Conservation (phyloP, 2,113 vertebrate species). For the Nicator chloris region DNA sequence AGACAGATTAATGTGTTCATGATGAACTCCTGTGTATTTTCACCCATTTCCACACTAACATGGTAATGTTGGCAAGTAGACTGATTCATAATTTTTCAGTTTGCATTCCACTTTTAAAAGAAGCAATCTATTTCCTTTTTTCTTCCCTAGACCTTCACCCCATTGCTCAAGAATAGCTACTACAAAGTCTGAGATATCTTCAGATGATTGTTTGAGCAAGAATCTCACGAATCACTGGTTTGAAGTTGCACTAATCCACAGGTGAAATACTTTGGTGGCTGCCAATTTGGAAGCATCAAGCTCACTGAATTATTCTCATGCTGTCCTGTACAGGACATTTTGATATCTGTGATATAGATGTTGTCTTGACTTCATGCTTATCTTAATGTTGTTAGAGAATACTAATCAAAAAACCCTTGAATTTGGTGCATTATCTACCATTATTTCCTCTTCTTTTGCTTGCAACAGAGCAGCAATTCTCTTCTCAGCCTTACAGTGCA, state of each 20-base stretch:
- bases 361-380: not conserved
- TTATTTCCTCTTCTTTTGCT: not conserved
- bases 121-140: not conserved
- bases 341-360: not conserved
- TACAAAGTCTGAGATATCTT: not conserved
- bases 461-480: not conserved
- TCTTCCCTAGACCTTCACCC: not conserved
- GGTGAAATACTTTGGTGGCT: not conserved
- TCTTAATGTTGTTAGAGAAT: not conserved
- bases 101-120: not conserved
- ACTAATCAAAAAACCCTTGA: not conserved
- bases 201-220: not conserved
- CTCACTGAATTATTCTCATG: not conserved
- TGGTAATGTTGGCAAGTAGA: not conserved
- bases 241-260: not conserved
- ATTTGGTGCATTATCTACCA: not conserved
- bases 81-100: not conserved
- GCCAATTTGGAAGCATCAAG: not conserved
- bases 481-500: not conserved
- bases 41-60: not conserved
- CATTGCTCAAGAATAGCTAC: not conserved
- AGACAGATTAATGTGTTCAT: not conserved
- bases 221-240: not conserved
- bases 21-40: not conserved
- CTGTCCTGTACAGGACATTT: not conserved